Evolutionary conservation across 1,140 invertebrate genomes (phyloP), one percentile per base, ranked within the genome.

Genomic region (Aphelenchoides fujianensis): DNA sequence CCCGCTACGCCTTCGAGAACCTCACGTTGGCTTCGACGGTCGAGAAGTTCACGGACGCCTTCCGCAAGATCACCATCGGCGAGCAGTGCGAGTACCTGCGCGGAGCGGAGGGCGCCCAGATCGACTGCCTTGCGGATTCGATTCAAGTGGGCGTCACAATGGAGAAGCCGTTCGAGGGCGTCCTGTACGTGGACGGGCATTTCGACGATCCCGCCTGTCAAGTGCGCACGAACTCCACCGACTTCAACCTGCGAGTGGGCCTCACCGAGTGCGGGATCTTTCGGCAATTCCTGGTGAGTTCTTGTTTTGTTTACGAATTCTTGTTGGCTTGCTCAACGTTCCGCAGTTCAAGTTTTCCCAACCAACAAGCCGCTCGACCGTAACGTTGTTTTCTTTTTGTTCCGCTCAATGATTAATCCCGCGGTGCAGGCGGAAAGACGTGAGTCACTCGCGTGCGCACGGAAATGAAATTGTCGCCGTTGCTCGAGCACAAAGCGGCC

Each of bases 1-100:
- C 57, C 19, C 63, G 74, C 52, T 59, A 74, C n/a, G 79, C 75
- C 12, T 80, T 80, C 53, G 59, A 80, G 31, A 74, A 82, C 48
- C 55, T 73, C 27, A 76, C 73, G 16, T 31, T 48, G 32, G n/a
- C 36, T 31, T 34, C 55, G 37, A 41, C 55, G 7, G 54, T 74
- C 34, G 77, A 78, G 16, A 53, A 55, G 28, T 74, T 74, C 31
- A 36, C 67, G 23, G 66, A 66, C 23, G 52, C 54, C n/a, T 78
- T 76, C 36, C 66, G 69, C 54, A 35, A 70, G 32, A 31, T 75
- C 27, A 62, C 76, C 19, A 66, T 78, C 36, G 52, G 74, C 5
- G 75, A 76, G 52, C n/a, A 68, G 35, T 80, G 75, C 48, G 72
- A 79, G 68, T 76, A 67, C 57, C 28, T 53, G 1, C 34, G 75